A percentile compares a stretch with the other conserved stretches of the same genome.
Conservation (phyloP, 2,888 invertebrate genomes). For the Drosophila diplacantha region DNA sequence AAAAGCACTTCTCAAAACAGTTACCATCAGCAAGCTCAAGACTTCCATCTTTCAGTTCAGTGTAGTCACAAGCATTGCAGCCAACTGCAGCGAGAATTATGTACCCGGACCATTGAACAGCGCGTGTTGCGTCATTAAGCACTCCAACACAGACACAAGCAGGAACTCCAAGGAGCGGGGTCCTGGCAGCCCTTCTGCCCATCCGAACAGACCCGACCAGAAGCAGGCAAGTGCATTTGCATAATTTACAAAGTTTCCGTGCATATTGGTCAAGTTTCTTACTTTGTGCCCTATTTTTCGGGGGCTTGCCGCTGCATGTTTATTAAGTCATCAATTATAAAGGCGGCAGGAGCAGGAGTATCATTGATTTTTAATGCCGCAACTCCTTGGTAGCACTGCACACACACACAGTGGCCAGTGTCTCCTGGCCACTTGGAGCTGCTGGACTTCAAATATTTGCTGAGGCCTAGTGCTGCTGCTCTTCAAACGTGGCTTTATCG, state of each 20-base stretch:
- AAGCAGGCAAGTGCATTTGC: conserved; percentile 61
- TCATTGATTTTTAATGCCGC: conserved; percentile 49
- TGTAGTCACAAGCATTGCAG: conserved; percentile 5
- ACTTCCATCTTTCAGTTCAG: neutral
- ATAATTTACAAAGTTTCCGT: conserved; percentile 65
- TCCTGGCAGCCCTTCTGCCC: neutral
- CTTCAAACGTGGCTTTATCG: conserved; percentile 15
- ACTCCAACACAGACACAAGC: conserved; percentile 21
- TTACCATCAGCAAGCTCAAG: neutral
- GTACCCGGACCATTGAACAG: conserved; percentile 60
- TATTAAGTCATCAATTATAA: conserved; percentile 65
- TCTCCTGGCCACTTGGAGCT: conserved; percentile 1
- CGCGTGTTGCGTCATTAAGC: conserved; percentile 61
- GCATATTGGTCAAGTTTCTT: conserved; percentile 58
- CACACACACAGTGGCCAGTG: neutral
- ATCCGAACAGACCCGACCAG: conserved; percentile 8
- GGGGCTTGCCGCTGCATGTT: conserved; percentile 43
- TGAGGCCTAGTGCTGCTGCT: conserved; percentile 19
- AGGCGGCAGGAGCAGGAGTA: conserved; percentile 13
- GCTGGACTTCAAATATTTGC: conserved; percentile 20
- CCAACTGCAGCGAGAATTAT: conserved; percentile 51
- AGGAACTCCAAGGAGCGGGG: conserved; percentile 8
- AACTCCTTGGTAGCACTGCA: conserved; percentile 3
- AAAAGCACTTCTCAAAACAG: too few relatives aligned
- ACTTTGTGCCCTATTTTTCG: conserved; percentile 30